phyloP scores from a whole-genome alignment of 2,888 invertebrate species.

The Bembecia ichneumoniformis region DNA sequence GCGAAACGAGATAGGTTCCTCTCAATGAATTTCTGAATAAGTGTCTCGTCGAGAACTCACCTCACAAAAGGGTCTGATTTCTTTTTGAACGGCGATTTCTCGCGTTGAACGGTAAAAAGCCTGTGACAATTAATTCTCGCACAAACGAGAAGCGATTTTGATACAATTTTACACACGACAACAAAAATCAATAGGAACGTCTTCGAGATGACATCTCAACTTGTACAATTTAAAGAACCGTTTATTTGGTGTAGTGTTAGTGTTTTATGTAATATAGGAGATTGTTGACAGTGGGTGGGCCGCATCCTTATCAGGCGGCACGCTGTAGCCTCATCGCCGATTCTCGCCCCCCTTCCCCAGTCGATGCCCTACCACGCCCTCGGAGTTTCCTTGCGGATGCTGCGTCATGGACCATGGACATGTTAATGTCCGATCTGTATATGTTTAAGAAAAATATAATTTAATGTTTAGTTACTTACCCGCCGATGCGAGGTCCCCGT shows the following conservation, averaged over 20 bases:
- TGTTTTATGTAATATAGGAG: conserved; percentile 43
- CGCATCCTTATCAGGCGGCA: conserved; percentile 56
- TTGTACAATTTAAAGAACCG: conserved; percentile 20
- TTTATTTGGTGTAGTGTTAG: conserved; percentile 16
- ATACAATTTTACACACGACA: conserved; percentile 27
- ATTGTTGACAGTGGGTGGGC: conserved; percentile 62
- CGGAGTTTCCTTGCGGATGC: conserved; percentile 35
- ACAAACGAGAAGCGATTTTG: conserved; percentile 15
- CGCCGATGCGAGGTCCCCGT: conserved; percentile 51
- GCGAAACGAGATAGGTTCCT: conserved; percentile 6
- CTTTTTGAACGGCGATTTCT: conserved; percentile 15
- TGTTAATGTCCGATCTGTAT: neutral
- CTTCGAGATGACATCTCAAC: conserved; percentile 35
- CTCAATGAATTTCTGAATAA: conserved; percentile 10
- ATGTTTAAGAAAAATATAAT: neutral
- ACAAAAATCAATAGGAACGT: conserved; percentile 58
- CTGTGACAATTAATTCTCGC: conserved; percentile 42
- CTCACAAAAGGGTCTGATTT: conserved; percentile 6
- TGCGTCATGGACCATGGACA: conserved; percentile 38
- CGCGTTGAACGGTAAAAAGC: conserved; percentile 41
- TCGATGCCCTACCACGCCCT: conserved; percentile 58
- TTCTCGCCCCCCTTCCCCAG: conserved; percentile 36
- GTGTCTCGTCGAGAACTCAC: conserved; percentile 1
- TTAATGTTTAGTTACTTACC: conserved; percentile 50
- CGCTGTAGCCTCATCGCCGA: conserved; percentile 48